These are phyloP conservation scores for Stenchaetothrips biformis DNA, from an alignment of 2,888 invertebrate species.

Conservation along the genomic window DNA sequence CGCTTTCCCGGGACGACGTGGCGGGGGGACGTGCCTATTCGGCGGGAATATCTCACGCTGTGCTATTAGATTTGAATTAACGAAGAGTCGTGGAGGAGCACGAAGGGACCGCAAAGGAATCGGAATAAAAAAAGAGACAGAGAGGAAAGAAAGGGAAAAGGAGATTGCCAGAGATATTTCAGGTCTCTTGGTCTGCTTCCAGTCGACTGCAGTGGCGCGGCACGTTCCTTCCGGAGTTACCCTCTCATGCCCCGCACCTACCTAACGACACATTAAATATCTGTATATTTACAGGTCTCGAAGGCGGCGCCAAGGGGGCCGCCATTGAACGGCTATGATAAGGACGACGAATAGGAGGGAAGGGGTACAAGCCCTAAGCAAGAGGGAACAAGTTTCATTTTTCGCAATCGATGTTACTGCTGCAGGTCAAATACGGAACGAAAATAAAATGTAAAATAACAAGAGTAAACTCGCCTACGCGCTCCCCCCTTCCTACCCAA, in stretches of 20 bases:
- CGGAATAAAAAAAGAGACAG: slow-evolving; percentile 29
- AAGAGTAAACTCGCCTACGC: no score
- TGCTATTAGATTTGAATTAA: slow-evolving; percentile 27
- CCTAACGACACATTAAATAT: slow-evolving; percentile 22
- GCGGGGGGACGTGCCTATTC: slow-evolving; percentile 5
- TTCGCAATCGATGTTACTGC: no score
- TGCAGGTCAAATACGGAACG: no score
- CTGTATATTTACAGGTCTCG: slow-evolving; percentile 12
- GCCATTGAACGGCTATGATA: no score
- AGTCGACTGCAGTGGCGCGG: slow-evolving; percentile 44
- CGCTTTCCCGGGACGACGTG: not conserved
- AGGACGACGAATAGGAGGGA: no score
- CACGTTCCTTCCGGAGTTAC: not conserved
- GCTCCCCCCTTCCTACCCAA: no score
- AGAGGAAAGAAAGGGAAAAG: slow-evolving; percentile 35
- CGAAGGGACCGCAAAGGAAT: slow-evolving; percentile 17
- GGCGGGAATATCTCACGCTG: slow-evolving; percentile 20
- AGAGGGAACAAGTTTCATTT: no score
- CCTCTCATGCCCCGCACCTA: slow-evolving; percentile 32
- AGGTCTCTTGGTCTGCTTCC: slow-evolving; percentile 36
- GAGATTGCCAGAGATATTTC: slow-evolving; percentile 31
- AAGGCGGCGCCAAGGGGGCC: not conserved
- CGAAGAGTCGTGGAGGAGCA: slow-evolving; percentile 34
- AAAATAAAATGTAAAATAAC: no score
- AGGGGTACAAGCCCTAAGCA: no score